Evolutionary conservation across 2,797 vertebrate species (phyloP), one percentile per base, ranked within the genome.

Genomic region (Cuniculus paca): DNA sequence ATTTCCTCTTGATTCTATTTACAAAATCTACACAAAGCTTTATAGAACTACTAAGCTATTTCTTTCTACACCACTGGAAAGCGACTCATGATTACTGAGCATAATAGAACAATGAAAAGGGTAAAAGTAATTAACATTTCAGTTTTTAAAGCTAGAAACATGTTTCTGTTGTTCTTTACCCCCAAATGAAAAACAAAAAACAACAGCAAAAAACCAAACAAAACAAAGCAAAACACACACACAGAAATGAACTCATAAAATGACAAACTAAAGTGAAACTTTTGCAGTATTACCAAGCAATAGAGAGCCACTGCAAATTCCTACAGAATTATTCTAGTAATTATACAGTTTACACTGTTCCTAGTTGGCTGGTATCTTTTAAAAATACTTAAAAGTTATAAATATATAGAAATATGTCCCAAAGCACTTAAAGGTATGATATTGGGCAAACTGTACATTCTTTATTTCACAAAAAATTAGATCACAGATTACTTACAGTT

Each of bases 381-480:
- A 74, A 94, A 92, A 95, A 89, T 87, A 85, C 56, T 72, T 82
- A 95, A 79, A 79, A 81, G 50, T 87, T 96, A 88, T 54, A 93
- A 82, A 90, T 85, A 91, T 54, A 81, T 65, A 56, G 78, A 91
- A 94, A 79, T 93, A 12, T 80, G 72, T 83, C 75, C 63, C 56
- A 88, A 96, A 94, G 58, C 65, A 92, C 48, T 88, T 90, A 94
- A 94, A 90, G 58, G 26, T 81, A 42, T 85, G 70, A 96, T 42
- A 94, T 34, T 54, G 24, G 26, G 42, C 65, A 97, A 85, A 79
- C 58, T 87, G 82, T 82, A 90, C 42, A 50, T 89, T 93, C 72
- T 90, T 60, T 96, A 95, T 88, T 96, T 96, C 36, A 88, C 87
- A 92, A 96, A 83, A 92, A 93, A 97, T 90, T 94, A 84, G 90